A percentile compares a stretch with the other conserved stretches of the same genome.
phyloP scores from a whole-genome alignment of 1,140 invertebrate genomes.

The Monomorium pharaonis region DNA sequence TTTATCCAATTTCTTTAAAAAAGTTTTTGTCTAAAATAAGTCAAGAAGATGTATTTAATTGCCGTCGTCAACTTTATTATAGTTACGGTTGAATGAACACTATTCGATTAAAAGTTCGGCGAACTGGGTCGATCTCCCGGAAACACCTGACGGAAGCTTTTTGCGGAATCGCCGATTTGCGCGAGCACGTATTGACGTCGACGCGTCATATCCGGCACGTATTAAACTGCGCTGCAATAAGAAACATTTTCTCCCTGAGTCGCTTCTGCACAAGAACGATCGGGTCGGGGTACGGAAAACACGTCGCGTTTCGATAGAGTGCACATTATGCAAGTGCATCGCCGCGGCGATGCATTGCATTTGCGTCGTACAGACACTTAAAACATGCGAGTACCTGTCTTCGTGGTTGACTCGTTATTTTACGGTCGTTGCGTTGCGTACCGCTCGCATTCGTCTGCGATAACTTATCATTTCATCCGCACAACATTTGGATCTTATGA shows the following conservation, averaged over 20 bases:
- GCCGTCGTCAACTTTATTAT: neutral
- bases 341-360: constrained; percentile 35
- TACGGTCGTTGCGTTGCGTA: constrained; percentile 61
- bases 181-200: constrained; percentile 46
- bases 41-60: neutral
- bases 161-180: constrained; percentile 23
- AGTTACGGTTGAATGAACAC: constrained; percentile 20
- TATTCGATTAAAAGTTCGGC: constrained; percentile 28
- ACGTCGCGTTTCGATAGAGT: constrained; percentile 53
- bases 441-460: constrained; percentile 19
- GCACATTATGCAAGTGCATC: constrained; percentile 64
- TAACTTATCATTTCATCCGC: constrained; percentile 58
- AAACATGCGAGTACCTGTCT: constrained; percentile 55
- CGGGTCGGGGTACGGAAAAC: constrained; percentile 4
- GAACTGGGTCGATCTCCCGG: constrained; percentile 23
- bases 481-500: neutral
- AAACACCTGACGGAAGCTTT: constrained; percentile 51
- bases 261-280: constrained; percentile 37
- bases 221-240: constrained; percentile 33
- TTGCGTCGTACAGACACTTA: constrained; percentile 45
- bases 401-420: constrained; percentile 60
- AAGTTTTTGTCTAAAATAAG: neutral
- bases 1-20: neutral
- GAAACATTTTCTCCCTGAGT: constrained; percentile 27
- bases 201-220: constrained; percentile 34